Percentiles rank a stretch among this genome's conserved stretches.
Conservation (phyloP, 2,797 vertebrate genomes). For the Perodicticus potto region DNA sequence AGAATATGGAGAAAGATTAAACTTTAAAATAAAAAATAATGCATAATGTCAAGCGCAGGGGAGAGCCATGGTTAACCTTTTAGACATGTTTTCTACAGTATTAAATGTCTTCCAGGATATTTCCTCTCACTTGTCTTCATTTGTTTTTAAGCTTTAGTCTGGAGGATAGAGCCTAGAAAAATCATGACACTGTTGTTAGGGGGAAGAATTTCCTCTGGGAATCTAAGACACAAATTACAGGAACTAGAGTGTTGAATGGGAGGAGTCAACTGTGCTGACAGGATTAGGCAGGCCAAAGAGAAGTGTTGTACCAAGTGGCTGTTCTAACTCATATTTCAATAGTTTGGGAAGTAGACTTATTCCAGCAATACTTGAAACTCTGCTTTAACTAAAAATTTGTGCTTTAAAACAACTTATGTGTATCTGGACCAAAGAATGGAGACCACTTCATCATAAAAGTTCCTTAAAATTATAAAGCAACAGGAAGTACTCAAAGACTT, state of each 20-base stretch:
- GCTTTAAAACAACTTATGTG: background rate
- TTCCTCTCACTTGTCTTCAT: background rate
- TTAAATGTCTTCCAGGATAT: background rate
- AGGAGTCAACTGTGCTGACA: background rate
- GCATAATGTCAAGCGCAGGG: background rate
- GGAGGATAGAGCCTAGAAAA: background rate
- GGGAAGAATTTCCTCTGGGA: background rate
- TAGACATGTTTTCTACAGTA: background rate
- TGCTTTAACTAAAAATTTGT: conserved; percentile 40
- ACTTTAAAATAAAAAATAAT: background rate
- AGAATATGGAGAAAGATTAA: background rate
- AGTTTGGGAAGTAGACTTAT: background rate
- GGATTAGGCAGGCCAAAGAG: background rate
- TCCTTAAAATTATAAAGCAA: background rate
- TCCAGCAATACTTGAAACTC: background rate
- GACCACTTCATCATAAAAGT: background rate
- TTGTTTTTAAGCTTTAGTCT: conserved; percentile 27
- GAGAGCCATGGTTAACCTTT: background rate
- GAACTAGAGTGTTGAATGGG: background rate
- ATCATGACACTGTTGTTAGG: background rate
- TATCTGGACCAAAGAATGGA: background rate
- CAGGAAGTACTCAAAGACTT: background rate
- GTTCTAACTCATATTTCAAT: background rate
- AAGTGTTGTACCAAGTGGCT: background rate
- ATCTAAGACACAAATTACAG: background rate